These are phyloP conservation scores for Macrotrachela quadricornifera DNA, from an alignment of 1,140 invertebrate genomes.

Conservation along the genomic window DNA sequence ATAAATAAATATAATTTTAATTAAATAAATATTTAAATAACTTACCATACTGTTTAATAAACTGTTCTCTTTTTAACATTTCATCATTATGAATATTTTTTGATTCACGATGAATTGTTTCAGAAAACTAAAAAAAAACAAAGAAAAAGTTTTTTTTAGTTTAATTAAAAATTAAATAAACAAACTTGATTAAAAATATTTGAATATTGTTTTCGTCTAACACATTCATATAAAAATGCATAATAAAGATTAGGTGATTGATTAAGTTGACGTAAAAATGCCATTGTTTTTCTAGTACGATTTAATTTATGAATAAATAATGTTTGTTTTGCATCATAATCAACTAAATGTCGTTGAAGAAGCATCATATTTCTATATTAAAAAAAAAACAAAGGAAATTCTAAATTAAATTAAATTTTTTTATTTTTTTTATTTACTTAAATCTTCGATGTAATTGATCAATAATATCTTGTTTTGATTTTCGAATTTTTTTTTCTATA, in stretches of 20 bases:
- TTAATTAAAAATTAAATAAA: too few relatives aligned
- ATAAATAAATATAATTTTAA: constrained; percentile 37
- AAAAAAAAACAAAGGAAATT: too few relatives aligned
- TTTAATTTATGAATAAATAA: neutral
- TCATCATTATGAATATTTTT: constrained; percentile 15
- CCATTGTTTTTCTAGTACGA: neutral
- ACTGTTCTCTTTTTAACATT: constrained; percentile 14
- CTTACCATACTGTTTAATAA: constrained; percentile 15
- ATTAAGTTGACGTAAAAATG: neutral
- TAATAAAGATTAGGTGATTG: too few relatives aligned
- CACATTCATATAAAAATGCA: too few relatives aligned
- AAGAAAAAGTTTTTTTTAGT: too few relatives aligned
- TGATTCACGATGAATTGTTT: neutral
- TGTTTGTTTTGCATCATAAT: neutral
- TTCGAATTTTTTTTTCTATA: too few relatives aligned
- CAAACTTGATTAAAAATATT: too few relatives aligned
- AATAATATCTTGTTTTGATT: too few relatives aligned
- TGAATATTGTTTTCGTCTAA: too few relatives aligned
- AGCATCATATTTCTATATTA: constrained; percentile 69
- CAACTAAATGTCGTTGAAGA: constrained; percentile 60
- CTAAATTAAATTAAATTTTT: neutral
- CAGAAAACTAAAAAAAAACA: too few relatives aligned
- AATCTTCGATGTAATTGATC: neutral
- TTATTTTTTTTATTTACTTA: neutral
- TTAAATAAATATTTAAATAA: neutral